A percentile compares a stretch with the other conserved stretches of the same genome.
phyloP scores from a whole-genome alignment of 2,888 invertebrate genomes.

The Perizoma affinitatum region DNA sequence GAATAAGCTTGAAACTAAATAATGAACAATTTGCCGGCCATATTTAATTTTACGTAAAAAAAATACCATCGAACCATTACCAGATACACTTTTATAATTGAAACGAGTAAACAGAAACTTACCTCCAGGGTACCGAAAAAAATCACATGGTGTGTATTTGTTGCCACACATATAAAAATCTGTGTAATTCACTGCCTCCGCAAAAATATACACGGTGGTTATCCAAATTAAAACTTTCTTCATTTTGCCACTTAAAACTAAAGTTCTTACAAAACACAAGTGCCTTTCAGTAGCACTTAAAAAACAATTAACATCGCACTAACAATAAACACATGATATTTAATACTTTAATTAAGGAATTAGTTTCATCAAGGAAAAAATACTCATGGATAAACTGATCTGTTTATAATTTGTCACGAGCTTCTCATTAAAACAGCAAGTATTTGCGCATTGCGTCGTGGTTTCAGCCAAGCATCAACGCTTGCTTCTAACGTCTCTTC shows the following conservation, averaged over 20 bases:
- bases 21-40: too few species aligned
- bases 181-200: slow-evolving; percentile 20
- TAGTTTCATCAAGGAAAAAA: slow-evolving; percentile 63
- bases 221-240: slow-evolving; percentile 45
- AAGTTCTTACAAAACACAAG: slow-evolving; percentile 48
- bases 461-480: slow-evolving; percentile 30
- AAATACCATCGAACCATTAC: too few species aligned
- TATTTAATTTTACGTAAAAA: too few species aligned
- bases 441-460: slow-evolving; percentile 35
- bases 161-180: slow-evolving; percentile 23
- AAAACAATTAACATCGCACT: slow-evolving; percentile 57
- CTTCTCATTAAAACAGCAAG: slow-evolving; percentile 52
- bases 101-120: background rate
- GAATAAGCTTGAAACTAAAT: too few species aligned
- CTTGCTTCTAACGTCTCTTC: slow-evolving; percentile 22
- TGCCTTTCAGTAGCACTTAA: slow-evolving; percentile 54
- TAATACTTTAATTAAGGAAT: slow-evolving; percentile 63
- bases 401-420: slow-evolving; percentile 66
- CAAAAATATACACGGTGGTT: slow-evolving; percentile 37
- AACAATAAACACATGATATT: slow-evolving; percentile 57
- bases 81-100: too few species aligned
- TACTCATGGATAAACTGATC: slow-evolving; percentile 43
- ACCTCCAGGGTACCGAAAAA: slow-evolving; percentile 21
- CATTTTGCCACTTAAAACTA: slow-evolving; percentile 27
- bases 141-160: slow-evolving; percentile 15